Base-by-base conservation (phyloP, 2,797 vertebrate species). In the Microctenopoma steveboyesi region DNA sequence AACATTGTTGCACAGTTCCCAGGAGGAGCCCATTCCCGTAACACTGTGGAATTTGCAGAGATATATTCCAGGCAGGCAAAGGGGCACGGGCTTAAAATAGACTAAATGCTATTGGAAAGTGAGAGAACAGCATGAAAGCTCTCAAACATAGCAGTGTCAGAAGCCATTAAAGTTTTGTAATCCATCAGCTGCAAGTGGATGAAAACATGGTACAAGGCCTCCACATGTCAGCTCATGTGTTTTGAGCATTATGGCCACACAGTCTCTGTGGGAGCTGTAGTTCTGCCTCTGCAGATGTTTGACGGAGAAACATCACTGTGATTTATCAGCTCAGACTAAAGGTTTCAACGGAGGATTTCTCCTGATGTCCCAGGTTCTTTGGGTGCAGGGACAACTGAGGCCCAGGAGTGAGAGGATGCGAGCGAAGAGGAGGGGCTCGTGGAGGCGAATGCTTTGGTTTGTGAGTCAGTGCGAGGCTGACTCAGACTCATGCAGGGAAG, bases 221-320 rank as follows among this genome's bases (percentile, higher is more conserved):
- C 70, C 85, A 88, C 79, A 87, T 88, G 87, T 79, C 70, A 58
- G 73, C 69, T 82, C 85, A 75, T 86, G 74, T 88, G 87, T 90
- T 90, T 83, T 85, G 61, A 71, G 49, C 76, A 82, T 86, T 52
- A 78, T 4, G 12, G 56, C 39, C 64, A 60, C 16, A 0, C 60
- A 42, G 51, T 51, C 55, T 75, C 56, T 61, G 58, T 55, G 40
- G 56, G 39, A 69, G 74, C 37, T 64, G 28, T 2, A 54, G 37
- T 42, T 30, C 63, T 74, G 69, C 51, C 46, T 72, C 1, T 25
- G 65, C 64, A 57, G 60, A 88, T 61, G 42, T 43, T 64, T 59
- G 60, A 56, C 64, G 56, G 33, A 69, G 7, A 56, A 56, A 66
- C 73, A 11, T 18, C 0, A 3, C 50, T 8, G 45, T 86, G 82